A percentile compares a stretch with the other conserved stretches of the same genome.
Conservation (phyloP, 2,113 vertebrate genomes). For the Oncorhynchus kisutch region DNA sequence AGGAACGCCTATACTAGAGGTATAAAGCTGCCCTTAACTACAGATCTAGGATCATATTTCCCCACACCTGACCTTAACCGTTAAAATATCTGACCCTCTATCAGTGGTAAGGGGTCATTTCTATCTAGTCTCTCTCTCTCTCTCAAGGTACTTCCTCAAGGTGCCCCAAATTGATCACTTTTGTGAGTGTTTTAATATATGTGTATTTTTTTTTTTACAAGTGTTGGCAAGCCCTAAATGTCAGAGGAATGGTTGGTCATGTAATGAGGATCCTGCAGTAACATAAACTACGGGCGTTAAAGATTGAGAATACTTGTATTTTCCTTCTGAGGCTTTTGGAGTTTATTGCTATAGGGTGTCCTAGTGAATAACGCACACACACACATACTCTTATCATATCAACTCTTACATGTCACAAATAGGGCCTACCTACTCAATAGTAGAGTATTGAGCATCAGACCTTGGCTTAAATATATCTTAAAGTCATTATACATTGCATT, state of each 20-base stretch:
- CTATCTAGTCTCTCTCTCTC: no score
- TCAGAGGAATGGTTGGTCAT: not conserved
- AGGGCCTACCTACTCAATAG: no score
- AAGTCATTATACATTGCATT: no score
- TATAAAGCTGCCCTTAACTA: not conserved
- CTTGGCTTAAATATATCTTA: no score
- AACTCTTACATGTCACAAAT: not conserved
- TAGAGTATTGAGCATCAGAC: no score
- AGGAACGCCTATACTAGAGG: not conserved
- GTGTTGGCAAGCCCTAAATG: not conserved
- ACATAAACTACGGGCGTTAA: not conserved
- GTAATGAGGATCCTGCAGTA: not conserved
- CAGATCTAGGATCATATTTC: not conserved
- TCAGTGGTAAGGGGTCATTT: not conserved
- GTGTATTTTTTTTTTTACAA: not conserved
- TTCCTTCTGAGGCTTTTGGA: not conserved
- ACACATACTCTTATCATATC: not conserved
- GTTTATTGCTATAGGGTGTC: not conserved
- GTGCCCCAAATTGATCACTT: not conserved
- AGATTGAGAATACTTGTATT: not conserved
- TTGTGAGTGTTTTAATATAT: not conserved
- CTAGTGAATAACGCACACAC: not conserved
- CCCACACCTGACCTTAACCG: not conserved
- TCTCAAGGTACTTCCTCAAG: not conserved
- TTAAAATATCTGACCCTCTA: not conserved